phyloP scores from a whole-genome alignment of 2,113 vertebrate genomes.

The Copsychus sechellarum region DNA sequence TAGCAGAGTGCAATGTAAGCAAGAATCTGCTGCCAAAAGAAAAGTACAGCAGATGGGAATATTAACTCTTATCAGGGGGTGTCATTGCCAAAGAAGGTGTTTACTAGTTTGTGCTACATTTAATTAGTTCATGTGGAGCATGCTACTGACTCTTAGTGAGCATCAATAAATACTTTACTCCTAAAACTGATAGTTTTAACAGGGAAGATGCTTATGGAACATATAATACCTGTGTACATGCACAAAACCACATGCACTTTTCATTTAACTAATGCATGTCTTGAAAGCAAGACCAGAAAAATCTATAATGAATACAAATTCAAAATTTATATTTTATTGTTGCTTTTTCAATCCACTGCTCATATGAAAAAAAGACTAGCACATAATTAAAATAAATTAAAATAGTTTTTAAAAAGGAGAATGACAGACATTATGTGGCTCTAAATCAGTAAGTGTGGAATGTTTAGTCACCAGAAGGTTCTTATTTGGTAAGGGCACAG shows the following conservation, averaged over 20 bases:
- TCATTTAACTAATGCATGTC: background rate
- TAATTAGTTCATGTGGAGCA: background rate
- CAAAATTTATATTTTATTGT: background rate
- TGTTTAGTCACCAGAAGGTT: background rate
- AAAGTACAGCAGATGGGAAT: background rate
- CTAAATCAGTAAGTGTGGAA: background rate
- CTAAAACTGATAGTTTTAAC: background rate
- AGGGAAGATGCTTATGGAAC: background rate
- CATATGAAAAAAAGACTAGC: background rate
- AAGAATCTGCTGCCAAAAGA: background rate
- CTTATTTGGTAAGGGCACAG: background rate
- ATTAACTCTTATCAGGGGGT: background rate
- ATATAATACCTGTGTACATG: background rate
- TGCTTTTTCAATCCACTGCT: background rate
- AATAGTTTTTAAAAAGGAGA: background rate
- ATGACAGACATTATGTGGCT: background rate
- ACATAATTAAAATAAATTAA: background rate
- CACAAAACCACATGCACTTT: accelerated
- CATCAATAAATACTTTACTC: background rate
- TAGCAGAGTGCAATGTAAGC: background rate
- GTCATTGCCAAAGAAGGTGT: background rate
- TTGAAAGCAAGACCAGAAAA: background rate
- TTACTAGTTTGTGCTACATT: background rate
- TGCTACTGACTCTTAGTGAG: background rate
- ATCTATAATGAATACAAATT: background rate